phyloP scores from a whole-genome alignment of 2,113 vertebrate genomes.

The human region GRCh38 chr3:55794501-55795000 shows the following conservation, averaged over 20 bases:
- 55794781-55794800: slow-evolving; percentile 52
- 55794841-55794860: slow-evolving; percentile 59
- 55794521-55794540: slow-evolving; percentile 14
- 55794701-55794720: slow-evolving; percentile 42
- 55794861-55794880: slow-evolving; percentile 38
- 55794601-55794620: not conserved
- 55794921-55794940: slow-evolving; percentile 76
- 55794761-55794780: slow-evolving; percentile 60
- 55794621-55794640: not conserved
- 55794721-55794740: slow-evolving; percentile 60
- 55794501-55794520: not conserved
- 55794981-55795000: slow-evolving; percentile 78
- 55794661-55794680: slow-evolving; percentile 1
- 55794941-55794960: slow-evolving; percentile 74
- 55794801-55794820: slow-evolving; percentile 43
- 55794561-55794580: not conserved
- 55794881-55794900: slow-evolving; percentile 67
- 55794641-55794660: slow-evolving; percentile 18
- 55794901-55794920: slow-evolving; percentile 72
- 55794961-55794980: slow-evolving; percentile 72
- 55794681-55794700: not conserved
- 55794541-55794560: slow-evolving; percentile 45
- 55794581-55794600: slow-evolving; percentile 17
- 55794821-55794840: slow-evolving; percentile 34
- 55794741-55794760: slow-evolving; percentile 56